A percentile compares a stretch with the other conserved stretches of the same genome.
Conservation (phyloP, 2,113 vertebrate genomes). For the Xenus cinereus region DNA sequence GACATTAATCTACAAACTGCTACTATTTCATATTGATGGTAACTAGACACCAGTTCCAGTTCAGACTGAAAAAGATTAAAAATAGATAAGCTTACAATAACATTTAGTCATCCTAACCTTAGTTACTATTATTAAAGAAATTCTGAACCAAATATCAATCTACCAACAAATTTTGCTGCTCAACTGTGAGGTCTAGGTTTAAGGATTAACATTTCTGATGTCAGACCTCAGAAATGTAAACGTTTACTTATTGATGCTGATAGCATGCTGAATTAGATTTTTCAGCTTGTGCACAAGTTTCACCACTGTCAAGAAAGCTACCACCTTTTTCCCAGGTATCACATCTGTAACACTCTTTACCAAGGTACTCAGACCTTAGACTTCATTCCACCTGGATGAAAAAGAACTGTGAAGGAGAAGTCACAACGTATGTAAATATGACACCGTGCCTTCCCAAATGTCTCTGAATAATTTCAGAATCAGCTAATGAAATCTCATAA, state of each 20-base stretch:
- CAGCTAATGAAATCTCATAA: not conserved
- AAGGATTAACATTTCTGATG: not conserved
- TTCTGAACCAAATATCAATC: not conserved
- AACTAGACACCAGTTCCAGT: not conserved
- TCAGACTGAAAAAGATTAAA: not conserved
- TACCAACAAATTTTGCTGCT: not conserved
- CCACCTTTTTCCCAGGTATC: constrained; percentile 1
- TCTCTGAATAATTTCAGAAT: not conserved
- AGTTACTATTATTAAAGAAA: not conserved
- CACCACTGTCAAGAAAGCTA: not conserved
- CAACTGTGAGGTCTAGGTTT: not conserved
- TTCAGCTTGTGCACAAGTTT: not conserved
- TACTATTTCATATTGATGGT: not conserved
- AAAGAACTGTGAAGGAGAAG: not conserved
- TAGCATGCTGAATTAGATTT: not conserved
- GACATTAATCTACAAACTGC: not conserved
- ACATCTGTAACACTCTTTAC: not conserved
- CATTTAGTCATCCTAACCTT: not conserved
- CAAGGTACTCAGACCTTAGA: not conserved
- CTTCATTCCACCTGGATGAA: not conserved
- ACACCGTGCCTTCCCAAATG: not conserved
- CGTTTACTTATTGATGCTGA: not conserved
- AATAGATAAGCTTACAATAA: not conserved
- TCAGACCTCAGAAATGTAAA: not conserved
- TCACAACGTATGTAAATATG: not conserved